Evolutionary conservation across 2,888 invertebrate species (phyloP).

Genomic region (Sinopyrophorus schimmeli): DNA sequence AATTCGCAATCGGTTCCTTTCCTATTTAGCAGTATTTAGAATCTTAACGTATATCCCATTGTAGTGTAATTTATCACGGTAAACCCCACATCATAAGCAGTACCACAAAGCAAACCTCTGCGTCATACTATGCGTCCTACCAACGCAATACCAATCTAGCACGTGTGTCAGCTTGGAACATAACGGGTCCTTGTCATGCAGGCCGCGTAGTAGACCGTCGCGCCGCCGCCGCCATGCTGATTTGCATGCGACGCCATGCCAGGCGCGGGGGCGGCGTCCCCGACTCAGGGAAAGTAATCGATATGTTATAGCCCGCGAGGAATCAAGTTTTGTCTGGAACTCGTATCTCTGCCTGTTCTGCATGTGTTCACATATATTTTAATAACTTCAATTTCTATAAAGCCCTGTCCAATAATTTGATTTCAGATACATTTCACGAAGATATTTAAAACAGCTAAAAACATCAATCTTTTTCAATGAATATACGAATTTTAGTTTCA

Average conservation of each 20-base stretch:
- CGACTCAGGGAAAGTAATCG: conserved; percentile 59
- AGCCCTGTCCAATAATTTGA: no score
- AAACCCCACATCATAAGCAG: conserved; percentile 34
- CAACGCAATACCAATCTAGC: conserved; percentile 23
- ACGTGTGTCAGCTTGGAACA: conserved; percentile 16
- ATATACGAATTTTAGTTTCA: no score
- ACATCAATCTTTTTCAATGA: no score
- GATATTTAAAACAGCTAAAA: no score
- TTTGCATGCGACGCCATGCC: conserved; percentile 67
- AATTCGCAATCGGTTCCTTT: conserved; percentile 20
- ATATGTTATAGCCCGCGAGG: conserved; percentile 55
- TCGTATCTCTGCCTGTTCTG: conserved; percentile 26
- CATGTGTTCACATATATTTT: conserved; percentile 25
- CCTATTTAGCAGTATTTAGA: conserved; percentile 26
- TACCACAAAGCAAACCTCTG: conserved; percentile 32
- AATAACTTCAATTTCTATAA: conserved; percentile 14
- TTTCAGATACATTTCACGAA: no score
- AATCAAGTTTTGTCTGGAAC: conserved; percentile 44
- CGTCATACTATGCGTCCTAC: conserved; percentile 33
- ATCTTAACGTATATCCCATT: conserved; percentile 28
- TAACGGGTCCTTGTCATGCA: conserved; percentile 58
- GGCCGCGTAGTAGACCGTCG: conserved; percentile 66
- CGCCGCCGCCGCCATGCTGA: conserved; percentile 62
- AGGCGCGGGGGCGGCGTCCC: conserved; percentile 52
- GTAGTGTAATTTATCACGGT: conserved; percentile 34